Evolutionary conservation across 2,113 vertebrate genomes (phyloP), one percentile per base, ranked within the genome.

Genomic region (Entelurus aequoreus): DNA sequence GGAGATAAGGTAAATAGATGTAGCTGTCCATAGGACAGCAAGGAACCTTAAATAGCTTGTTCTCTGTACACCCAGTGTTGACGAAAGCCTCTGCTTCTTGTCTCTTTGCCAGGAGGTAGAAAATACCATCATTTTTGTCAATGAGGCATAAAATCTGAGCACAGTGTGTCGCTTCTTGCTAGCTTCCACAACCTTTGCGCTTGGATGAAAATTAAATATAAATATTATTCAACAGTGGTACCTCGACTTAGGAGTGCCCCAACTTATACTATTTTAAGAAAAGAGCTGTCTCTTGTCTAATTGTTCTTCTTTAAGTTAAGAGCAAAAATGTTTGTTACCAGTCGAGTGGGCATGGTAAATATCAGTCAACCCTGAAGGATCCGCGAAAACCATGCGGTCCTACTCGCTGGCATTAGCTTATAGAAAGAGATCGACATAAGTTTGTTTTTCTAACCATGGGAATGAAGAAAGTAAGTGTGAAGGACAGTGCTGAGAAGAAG

Each of bases 1-100:
- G 46, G 13, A 75, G 71, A 80, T 84, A 79, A 78, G 58, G 57
- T 42, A 75, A 81, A 81, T 69, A 54, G 66, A 84, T 80, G 70
- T 47, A 54, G 65, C 54, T 51, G 54, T 79, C 68, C 1, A 0
- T 35, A 54, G n/a, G 6, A 63, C 40, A 58, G 12, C 38, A 12
- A 59, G 50, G 63, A 64, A 12, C 5, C 61, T 52, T 36, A 49
- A 52, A 54, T 19, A 54, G 64, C 72, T 58, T 63, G 16, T 69
- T 42, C 50, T 60, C 56, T 66, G 38, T 66, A 62, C 36, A 71
- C 46, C 61, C 61, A 35, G 63, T 49, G 63, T 38, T 68, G 59
- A 77, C 67, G 75, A 68, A 40, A 58, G 53, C 57, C 44, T 63
- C 8, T 58, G 37, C 44, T 61, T 69, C 69, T 54, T 72, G 65